Evolutionary conservation across 92 coral and sea anemone species (phyloP).

Genomic region (Porites rus): DNA sequence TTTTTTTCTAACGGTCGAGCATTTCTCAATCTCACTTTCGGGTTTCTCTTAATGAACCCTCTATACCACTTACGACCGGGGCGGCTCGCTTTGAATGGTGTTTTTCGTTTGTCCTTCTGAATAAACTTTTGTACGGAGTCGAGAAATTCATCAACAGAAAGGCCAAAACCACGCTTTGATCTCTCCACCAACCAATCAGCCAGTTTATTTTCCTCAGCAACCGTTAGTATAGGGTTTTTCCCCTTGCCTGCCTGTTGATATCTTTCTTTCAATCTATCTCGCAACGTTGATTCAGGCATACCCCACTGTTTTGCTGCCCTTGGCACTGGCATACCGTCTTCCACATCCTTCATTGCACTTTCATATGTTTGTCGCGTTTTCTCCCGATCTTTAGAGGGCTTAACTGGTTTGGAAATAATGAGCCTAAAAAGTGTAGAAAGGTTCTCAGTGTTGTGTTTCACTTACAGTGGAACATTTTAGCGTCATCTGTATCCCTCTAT

Average conservation of each 20-base stretch:
- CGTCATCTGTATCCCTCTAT: too few species aligned
- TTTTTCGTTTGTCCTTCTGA: slow-evolving; percentile 28
- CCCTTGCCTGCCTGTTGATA: not conserved
- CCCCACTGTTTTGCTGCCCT: not conserved
- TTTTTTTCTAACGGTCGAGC: too few species aligned
- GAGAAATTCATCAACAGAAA: slow-evolving; percentile 44
- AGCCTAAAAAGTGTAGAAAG: too few species aligned
- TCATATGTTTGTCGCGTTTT: too few species aligned
- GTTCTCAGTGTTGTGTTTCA: too few species aligned
- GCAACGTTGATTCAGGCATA: not conserved
- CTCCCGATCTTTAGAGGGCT: too few species aligned
- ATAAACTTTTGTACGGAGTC: slow-evolving; percentile 44
- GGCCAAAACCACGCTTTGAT: slow-evolving; percentile 55
- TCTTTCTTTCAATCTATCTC: not conserved
- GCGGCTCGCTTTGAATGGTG: too few species aligned
- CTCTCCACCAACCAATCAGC: slow-evolving; percentile 57
- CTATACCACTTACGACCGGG: too few species aligned
- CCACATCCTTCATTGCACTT: slow-evolving; percentile 1
- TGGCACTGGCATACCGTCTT: not conserved
- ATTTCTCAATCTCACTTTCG: too few species aligned
- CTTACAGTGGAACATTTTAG: too few species aligned
- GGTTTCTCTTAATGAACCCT: too few species aligned
- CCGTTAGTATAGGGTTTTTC: not conserved
- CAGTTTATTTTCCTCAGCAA: slow-evolving; percentile 32
- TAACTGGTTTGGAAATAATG: too few species aligned